These are phyloP conservation scores for Melanotaenia nigrans DNA, from an alignment of 2,797 vertebrate genomes.

Conservation along the genomic window DNA sequence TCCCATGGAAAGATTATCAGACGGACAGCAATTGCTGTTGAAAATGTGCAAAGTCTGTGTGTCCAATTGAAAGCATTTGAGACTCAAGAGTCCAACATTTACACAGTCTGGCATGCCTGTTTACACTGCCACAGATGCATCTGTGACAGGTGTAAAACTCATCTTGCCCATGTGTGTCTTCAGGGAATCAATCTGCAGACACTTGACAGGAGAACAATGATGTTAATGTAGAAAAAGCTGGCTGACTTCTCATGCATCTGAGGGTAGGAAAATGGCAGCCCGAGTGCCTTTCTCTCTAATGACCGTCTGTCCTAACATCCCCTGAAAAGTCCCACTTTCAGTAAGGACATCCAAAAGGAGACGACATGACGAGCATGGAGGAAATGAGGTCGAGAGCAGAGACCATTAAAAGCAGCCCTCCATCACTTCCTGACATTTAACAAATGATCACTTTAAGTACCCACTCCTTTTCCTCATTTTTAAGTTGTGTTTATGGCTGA, in stretches of 20 bases:
- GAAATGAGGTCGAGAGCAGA: conserved; percentile 33
- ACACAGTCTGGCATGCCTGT: conserved; percentile 7
- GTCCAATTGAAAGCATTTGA: conserved; percentile 30
- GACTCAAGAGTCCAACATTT: conserved; percentile 19
- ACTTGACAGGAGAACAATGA: conserved; percentile 27
- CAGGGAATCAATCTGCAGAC: conserved; percentile 19
- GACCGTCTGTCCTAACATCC: conserved; percentile 13
- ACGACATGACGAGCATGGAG: conserved; percentile 37
- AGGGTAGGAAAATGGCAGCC: conserved; percentile 25
- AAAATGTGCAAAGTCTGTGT: conserved; percentile 10
- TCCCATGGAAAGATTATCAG: conserved; percentile 54
- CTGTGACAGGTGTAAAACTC: conserved; percentile 43
- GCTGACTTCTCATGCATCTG: conserved; percentile 21
- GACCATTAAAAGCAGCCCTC: conserved; percentile 7
- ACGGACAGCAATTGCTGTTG: conserved; percentile 16
- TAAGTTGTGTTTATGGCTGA: conserved; percentile 24
- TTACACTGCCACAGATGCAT: conserved; percentile 24
- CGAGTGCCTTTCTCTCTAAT: conserved; percentile 7
- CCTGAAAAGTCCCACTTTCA: conserved; percentile 35
- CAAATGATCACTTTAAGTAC: conserved; percentile 37
- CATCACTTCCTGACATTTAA: conserved; percentile 26
- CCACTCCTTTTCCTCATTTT: conserved; percentile 16
- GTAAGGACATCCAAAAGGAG: conserved; percentile 34
- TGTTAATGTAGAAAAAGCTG: conserved; percentile 41
- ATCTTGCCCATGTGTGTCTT: conserved; percentile 3